Base-by-base conservation (phyloP, 2,888 invertebrate genomes). In the Scaptomyza cyrtandrae region DNA sequence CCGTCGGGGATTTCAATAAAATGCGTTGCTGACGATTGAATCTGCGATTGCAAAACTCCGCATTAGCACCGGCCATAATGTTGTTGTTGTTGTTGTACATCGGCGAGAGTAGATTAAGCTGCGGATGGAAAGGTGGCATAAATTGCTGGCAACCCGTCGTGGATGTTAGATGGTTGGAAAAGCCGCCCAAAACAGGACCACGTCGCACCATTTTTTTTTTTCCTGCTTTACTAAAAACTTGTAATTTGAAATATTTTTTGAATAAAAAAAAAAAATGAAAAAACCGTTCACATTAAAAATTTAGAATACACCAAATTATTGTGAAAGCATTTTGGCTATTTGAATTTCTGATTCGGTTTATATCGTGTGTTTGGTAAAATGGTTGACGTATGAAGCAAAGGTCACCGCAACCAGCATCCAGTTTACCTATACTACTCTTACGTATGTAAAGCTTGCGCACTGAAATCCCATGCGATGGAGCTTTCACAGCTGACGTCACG, bases 271-370 rank as follows among this genome's bases (percentile, higher is more conserved):
- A 10, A 39, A 39, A 39, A 24, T 24, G 5, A 37, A 39, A 14
- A 39, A 55, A 44, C 27, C 45, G 44, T 56, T 50, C 49, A 63
- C 69, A 82, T 76, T 85, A 59, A 79, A 68, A 81, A 85, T 71
- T 79, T 79, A 62, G 68, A 48, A 54, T 53, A 50, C 62, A 65
- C 52, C 76, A 61, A 58, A 53, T 49, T 69, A 50, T 52, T 61
- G 27, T 45, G 43, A n/a, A 31, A 56, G 57, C 45, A 46, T n/a
- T 9, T 33, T 35, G 27, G 11, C 24, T 9, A 31, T 24, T 1
- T 14, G n/a, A 6, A 24, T 35, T 24, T 37, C 10, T 10, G 41
- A 16, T 11, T 35, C 3, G 33, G 6, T 19, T 35, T 35, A 11
- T 35, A 10, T 14, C 27, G 6, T n/a, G n/a, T 9, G 35, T 43